Conservation (phyloP, 1,140 invertebrate species). For the Neotoxoptera formosana region DNA sequence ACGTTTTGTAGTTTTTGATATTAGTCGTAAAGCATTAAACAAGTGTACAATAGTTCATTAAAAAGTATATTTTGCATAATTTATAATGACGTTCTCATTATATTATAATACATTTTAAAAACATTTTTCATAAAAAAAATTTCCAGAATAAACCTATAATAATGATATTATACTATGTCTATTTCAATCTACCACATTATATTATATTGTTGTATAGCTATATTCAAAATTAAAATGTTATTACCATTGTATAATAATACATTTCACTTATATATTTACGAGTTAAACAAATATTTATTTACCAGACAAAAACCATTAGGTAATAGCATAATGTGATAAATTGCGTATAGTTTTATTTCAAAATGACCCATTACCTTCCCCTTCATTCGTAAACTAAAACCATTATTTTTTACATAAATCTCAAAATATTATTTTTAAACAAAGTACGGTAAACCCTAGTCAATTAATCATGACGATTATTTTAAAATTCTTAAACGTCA, state of each 20-base stretch:
- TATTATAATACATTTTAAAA: not conserved
- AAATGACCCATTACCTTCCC: not conserved
- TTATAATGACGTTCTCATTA: not conserved
- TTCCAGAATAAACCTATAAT: not conserved
- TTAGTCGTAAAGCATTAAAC: not conserved
- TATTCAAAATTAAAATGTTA: not conserved
- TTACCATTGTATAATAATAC: not conserved
- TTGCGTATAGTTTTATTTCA: slow-evolving; percentile 8
- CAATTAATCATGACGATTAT: slow-evolving; percentile 26
- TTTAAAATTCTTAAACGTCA: slow-evolving; percentile 15
- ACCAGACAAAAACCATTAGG: not conserved
- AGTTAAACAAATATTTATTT: not conserved
- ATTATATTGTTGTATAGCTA: no score
- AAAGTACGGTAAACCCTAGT: not conserved
- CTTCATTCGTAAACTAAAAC: not conserved
- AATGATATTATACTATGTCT: not conserved
- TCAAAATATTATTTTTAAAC: slow-evolving; percentile 34
- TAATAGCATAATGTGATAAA: slow-evolving; percentile 27
- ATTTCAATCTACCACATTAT: not conserved
- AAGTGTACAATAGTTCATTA: not conserved
- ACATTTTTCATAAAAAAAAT: not conserved
- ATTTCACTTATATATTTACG: not conserved
- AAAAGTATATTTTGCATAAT: not conserved
- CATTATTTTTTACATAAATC: slow-evolving; percentile 26
- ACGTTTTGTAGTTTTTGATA: slow-evolving; percentile 5